A percentile compares a stretch with the other conserved stretches of the same genome.
phyloP scores from a whole-genome alignment of 2,888 invertebrate species.

The Caenorhabditis doughertyi region DNA sequence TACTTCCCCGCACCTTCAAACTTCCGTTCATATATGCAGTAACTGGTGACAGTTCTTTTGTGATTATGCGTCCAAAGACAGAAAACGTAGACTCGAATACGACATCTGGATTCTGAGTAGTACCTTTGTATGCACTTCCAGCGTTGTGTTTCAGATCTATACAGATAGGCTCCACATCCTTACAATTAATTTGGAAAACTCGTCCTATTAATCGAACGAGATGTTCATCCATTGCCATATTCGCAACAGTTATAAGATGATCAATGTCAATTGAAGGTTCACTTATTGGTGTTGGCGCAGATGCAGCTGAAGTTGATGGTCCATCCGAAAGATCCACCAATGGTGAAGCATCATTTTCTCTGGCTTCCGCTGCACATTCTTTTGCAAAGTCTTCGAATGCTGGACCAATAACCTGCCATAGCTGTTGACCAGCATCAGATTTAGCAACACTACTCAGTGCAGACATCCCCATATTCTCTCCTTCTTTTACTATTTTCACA shows the following conservation, averaged over 20 bases:
- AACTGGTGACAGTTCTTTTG: conserved; percentile 71
- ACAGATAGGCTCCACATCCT: conserved; percentile 66
- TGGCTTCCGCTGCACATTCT: conserved; percentile 51
- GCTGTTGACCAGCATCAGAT: conserved; percentile 73
- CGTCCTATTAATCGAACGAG: conserved; percentile 67
- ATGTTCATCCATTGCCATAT: conserved; percentile 72
- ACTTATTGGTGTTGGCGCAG: conserved; percentile 2
- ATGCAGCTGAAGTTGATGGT: conserved; percentile 26
- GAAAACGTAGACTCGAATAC: conserved; percentile 60
- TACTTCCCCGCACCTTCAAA: conserved; percentile 73
- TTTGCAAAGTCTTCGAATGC: conserved; percentile 68
- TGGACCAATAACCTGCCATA: conserved; percentile 72
- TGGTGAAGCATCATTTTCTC: conserved; percentile 40
- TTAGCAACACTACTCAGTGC: conserved; percentile 70
- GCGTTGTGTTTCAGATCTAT: conserved; percentile 70
- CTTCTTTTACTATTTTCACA: conserved; percentile 76
- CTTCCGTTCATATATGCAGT: conserved; percentile 78
- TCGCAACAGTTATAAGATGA: conserved; percentile 68
- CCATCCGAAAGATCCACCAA: conserved; percentile 51
- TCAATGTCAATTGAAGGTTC: conserved; percentile 68
- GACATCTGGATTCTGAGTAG: conserved; percentile 66
- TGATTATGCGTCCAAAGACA: conserved; percentile 58
- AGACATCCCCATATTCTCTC: conserved; percentile 78
- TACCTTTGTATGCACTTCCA: conserved; percentile 66
- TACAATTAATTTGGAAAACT: conserved; percentile 67